Evolutionary conservation across 2,888 invertebrate genomes (phyloP).

Genomic region (Crossocerus cetratus): DNA sequence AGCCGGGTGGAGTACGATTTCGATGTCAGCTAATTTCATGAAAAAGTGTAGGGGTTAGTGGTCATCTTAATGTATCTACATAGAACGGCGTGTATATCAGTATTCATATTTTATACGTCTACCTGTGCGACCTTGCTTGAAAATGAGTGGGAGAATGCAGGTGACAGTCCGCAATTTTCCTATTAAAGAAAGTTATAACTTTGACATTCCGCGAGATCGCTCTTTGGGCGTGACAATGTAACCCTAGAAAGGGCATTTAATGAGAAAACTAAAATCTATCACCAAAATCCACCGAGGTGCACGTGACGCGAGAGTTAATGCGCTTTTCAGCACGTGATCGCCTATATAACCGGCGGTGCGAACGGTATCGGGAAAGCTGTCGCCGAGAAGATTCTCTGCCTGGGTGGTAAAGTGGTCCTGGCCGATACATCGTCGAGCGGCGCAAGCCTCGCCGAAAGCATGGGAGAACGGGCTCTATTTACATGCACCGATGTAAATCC

Average conservation of each 20-base stretch:
- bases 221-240: not conserved
- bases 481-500: constrained; percentile 56
- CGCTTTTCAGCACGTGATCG: constrained; percentile 50
- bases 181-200: not conserved
- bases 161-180: not conserved
- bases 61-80: too few relatives aligned
- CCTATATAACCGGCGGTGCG: constrained; percentile 61
- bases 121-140: not conserved
- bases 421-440: constrained; percentile 54
- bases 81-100: too few relatives aligned
- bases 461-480: constrained; percentile 59
- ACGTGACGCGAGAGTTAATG: not conserved
- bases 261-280: not conserved
- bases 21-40: too few relatives aligned
- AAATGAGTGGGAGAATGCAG: not conserved
- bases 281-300: not conserved
- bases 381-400: constrained; percentile 52
- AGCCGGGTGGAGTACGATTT: too few relatives aligned
- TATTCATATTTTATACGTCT: too few relatives aligned
- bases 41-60: too few relatives aligned
- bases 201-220: not conserved
- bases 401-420: constrained; percentile 59
- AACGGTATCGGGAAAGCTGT: constrained; percentile 62
- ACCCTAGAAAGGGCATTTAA: not conserved
- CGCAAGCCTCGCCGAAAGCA: constrained; percentile 48